Conservation (phyloP, 2,888 invertebrate species). For the Melikaiella ostensackeni region DNA sequence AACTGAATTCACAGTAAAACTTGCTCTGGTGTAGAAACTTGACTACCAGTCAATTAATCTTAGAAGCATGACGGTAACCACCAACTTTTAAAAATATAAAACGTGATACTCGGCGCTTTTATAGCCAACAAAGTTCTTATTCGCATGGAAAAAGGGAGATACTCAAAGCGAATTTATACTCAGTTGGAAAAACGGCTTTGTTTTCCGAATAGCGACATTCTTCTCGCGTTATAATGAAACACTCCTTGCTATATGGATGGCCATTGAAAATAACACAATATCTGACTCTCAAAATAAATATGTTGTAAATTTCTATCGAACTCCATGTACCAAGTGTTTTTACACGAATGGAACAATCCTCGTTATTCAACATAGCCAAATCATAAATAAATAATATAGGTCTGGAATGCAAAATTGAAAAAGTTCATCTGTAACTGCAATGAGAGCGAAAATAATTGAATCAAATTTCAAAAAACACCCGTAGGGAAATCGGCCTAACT, state of each 20-base stretch:
- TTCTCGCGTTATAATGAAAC: background rate
- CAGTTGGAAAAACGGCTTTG: background rate
- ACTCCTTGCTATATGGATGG: background rate
- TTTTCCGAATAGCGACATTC: background rate
- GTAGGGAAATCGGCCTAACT: no score
- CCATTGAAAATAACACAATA: background rate
- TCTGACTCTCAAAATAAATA: background rate
- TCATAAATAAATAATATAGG: background rate
- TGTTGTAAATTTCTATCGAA: background rate
- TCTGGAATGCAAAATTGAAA: background rate
- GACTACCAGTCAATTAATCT: background rate
- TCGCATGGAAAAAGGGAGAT: background rate
- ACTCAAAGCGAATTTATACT: slow-evolving; percentile 9
- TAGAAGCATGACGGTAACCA: slow-evolving; percentile 1
- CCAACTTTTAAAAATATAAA: slow-evolving; percentile 2
- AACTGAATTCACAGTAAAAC: background rate
- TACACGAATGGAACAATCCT: background rate
- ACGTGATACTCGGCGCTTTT: background rate
- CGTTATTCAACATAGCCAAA: no score
- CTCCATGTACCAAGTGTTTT: background rate
- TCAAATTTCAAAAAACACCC: background rate
- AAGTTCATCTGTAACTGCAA: background rate
- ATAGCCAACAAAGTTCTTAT: background rate
- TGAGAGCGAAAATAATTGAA: background rate
- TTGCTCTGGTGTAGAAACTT: background rate